Evolutionary conservation across 2,888 invertebrate species (phyloP).

Genomic region (Micropterix aruncella): DNA sequence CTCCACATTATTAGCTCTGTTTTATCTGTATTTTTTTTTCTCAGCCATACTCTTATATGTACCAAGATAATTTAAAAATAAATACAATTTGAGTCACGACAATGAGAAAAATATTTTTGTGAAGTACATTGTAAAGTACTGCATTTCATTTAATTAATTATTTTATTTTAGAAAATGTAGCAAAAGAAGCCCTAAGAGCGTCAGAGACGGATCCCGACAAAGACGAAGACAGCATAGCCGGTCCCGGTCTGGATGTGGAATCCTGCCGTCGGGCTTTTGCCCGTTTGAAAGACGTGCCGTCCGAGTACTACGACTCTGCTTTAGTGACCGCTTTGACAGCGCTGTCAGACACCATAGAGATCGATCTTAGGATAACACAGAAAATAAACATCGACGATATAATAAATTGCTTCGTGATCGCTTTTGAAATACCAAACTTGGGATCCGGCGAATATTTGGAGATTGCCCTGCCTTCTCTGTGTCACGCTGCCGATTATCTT

Average conservation of each 20-base stretch:
- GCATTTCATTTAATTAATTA: too few species aligned
- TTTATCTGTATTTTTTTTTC: too few species aligned
- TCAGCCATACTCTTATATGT: too few species aligned
- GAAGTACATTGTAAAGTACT: not conserved
- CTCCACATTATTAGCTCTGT: too few species aligned
- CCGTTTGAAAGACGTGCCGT: conserved; percentile 34
- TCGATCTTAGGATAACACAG: conserved; percentile 48
- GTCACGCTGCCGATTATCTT: conserved; percentile 61
- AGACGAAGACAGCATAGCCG: conserved; percentile 61
- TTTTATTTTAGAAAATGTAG: conserved; percentile 8
- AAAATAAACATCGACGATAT: conserved; percentile 37
- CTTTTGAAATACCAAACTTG: conserved; percentile 63
- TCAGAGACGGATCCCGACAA: conserved; percentile 74
- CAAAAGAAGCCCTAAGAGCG: conserved; percentile 59
- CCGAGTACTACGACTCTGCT: conserved; percentile 41
- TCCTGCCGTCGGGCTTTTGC: conserved; percentile 57
- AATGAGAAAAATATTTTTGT: too few species aligned
- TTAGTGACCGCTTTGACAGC: conserved; percentile 62
- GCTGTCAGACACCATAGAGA: conserved; percentile 55
- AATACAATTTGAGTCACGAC: too few species aligned
- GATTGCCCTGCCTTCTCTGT: conserved; percentile 63
- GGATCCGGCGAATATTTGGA: conserved; percentile 73
- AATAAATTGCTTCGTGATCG: conserved; percentile 50
- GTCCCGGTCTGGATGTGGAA: conserved; percentile 53
- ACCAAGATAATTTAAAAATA: too few species aligned